Percentiles rank a stretch among this genome's conserved stretches.
Conservation (phyloP, 2,888 invertebrate genomes). For the Mimachlamys varia region DNA sequence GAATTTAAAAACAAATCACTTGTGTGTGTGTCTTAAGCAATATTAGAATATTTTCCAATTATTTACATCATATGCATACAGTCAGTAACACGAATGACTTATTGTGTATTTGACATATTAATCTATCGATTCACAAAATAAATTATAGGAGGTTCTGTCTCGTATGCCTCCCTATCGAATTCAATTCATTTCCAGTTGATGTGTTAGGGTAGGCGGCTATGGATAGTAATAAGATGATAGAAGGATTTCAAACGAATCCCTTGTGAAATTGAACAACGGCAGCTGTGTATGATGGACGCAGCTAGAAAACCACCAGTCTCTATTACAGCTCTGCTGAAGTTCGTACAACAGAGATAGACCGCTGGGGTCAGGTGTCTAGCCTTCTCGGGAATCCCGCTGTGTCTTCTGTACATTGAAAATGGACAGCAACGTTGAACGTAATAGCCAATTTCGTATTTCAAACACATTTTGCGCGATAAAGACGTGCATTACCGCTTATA, state of each 20-base stretch:
- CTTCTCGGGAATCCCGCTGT: neutral
- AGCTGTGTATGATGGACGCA: neutral
- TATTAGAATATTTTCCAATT: neutral
- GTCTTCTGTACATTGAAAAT: neutral
- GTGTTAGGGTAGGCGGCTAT: neutral
- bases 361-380: neutral
- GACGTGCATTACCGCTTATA: neutral
- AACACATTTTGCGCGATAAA: neutral
- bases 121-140: constrained; percentile 1
- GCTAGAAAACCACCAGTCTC: neutral
- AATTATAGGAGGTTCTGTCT: neutral
- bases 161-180: neutral
- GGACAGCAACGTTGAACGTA: neutral
- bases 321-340: neutral
- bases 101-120: neutral
- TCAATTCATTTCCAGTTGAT: neutral
- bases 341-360: neutral
- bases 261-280: neutral
- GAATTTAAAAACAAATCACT: too few relatives aligned
- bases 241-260: neutral
- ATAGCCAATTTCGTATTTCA: neutral
- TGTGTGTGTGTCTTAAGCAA: too few relatives aligned
- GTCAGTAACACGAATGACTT: neutral
- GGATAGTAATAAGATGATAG: neutral
- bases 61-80: neutral